Base-by-base conservation (phyloP, 2,113 vertebrate genomes). In the Danionella cerebrum region DNA sequence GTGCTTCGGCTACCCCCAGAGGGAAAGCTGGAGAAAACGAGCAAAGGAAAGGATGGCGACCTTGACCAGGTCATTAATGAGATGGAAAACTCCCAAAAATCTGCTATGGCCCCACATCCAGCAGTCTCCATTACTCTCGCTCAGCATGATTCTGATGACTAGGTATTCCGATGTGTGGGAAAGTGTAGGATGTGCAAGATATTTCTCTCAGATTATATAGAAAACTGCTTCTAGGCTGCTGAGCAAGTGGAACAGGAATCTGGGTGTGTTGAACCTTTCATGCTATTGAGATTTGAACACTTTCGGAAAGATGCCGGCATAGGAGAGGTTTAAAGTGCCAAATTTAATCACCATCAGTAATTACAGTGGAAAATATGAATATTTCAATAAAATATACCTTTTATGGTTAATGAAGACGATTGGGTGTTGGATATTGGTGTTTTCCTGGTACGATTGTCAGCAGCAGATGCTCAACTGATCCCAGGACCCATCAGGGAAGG, bases 81-180 rank as follows among this genome's bases (percentile, higher is more conserved):
- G 60, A 64, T 64, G 29, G 42, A 64, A 63, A 64, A 48, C 60
- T 33, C 60, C 31, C 47, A 44, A 63, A 63, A 63, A 63, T 47
- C 42, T 36, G 59, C 24, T 64, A 48, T 44, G 21, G 24, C 60
- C 31, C 39, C 2, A 18, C 25, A 33, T 16, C 45, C 58, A 60
- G 58, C 58, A 45, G 41, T 45, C 58, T 50, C 29, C 52, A 54
- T 25, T 58, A 55, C 19, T 16, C 52, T 47, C 38, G 44, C 36
- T 55, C 50, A 42, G 48, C 36, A 42, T 42, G 38, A 54, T 33
- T 67, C 16, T 44, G 50, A 53, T 67, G 64, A 18, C 14, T 11
- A 63, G 44, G 36, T 48, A 35, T 22, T n/a, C 9, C 2, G 35
- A 18, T 27, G 45, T 69, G 54, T 59, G 44, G 52, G 45, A 42